Conservation (phyloP, 1,140 invertebrate genomes). For the Diorhabda sublineata region DNA sequence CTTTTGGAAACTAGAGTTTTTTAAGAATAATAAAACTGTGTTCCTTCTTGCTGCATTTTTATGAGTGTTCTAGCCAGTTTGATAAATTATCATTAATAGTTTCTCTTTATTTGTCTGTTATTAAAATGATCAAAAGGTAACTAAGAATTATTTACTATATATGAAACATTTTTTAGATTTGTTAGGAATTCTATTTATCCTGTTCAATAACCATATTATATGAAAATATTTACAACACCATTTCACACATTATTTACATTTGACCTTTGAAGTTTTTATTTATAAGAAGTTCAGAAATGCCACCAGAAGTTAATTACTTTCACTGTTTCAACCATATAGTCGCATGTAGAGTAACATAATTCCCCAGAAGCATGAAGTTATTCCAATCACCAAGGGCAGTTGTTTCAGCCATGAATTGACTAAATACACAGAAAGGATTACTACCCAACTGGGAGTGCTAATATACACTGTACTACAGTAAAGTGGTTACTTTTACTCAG, state of each 20-base stretch:
- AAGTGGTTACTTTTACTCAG: background rate
- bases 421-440: conserved; percentile 43
- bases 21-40: too few relatives aligned
- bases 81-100: too few relatives aligned
- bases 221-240: conserved; percentile 21
- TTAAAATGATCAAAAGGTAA: too few relatives aligned
- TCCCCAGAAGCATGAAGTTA: conserved; percentile 68
- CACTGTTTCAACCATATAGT: conserved; percentile 41
- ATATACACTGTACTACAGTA: conserved; percentile 35
- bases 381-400: conserved; percentile 62
- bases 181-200: background rate
- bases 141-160: too few relatives aligned
- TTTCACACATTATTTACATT: conserved; percentile 29
- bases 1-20: too few relatives aligned
- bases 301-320: conserved; percentile 1
- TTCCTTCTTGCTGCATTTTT: too few relatives aligned
- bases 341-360: conserved; percentile 57
- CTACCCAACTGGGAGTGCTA: conserved; percentile 46
- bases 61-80: too few relatives aligned
- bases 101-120: too few relatives aligned
- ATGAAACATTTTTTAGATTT: conserved; percentile 16
- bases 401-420: conserved; percentile 50
- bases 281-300: background rate
- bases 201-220: background rate
- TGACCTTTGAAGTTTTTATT: background rate